Conservation (phyloP, 2,797 vertebrate species). For the Pangasius mekongensis region DNA sequence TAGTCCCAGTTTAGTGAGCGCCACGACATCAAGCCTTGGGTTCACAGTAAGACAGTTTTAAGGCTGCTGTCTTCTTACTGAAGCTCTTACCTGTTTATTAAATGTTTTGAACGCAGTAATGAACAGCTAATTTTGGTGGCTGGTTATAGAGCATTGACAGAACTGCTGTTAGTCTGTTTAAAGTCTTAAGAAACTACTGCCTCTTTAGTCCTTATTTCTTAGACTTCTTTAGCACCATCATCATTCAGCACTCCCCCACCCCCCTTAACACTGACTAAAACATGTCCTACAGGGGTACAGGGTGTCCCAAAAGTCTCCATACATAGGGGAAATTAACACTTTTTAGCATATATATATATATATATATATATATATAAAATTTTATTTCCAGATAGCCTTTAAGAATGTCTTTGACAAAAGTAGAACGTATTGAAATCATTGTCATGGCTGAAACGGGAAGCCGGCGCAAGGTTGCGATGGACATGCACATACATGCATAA, state of each 20-base stretch:
- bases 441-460: too few species aligned
- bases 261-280: slow-evolving; percentile 54
- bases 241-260: slow-evolving; percentile 69
- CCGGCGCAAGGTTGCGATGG: too few species aligned
- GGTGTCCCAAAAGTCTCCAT: too few species aligned
- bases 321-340: too few species aligned
- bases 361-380: too few species aligned
- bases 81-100: slow-evolving; percentile 53
- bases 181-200: slow-evolving; percentile 69
- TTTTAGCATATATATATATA: too few species aligned
- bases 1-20: slow-evolving; percentile 46
- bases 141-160: slow-evolving; percentile 66
- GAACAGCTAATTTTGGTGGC: slow-evolving; percentile 25
- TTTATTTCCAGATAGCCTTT: too few species aligned
- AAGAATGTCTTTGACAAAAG: too few species aligned
- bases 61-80: slow-evolving; percentile 40
- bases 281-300: slow-evolving; percentile 57
- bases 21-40: slow-evolving; percentile 29
- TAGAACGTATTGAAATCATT: too few species aligned
- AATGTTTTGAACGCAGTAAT: slow-evolving; percentile 50
- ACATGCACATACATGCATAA: too few species aligned
- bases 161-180: slow-evolving; percentile 70
- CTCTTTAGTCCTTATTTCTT: slow-evolving; percentile 73
- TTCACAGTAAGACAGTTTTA: slow-evolving; percentile 37
- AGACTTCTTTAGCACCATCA: slow-evolving; percentile 72